Base-by-base conservation (phyloP, 2,113 vertebrate genomes). In the Thalassoma bifasciatum region DNA sequence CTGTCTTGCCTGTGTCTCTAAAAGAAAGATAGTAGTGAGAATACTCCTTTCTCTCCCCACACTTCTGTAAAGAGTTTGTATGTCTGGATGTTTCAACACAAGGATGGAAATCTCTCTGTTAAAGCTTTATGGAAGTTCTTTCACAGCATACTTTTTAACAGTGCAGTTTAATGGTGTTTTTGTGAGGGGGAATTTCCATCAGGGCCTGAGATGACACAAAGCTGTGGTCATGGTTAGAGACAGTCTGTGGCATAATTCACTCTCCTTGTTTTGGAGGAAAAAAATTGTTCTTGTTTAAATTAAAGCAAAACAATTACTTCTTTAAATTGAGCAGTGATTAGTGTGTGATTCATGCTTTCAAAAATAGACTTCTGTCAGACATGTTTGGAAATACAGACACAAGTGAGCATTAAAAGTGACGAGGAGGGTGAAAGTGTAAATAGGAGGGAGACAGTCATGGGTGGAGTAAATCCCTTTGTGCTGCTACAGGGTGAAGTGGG, bases 131-230 rank as follows among this genome's bases (percentile, higher is more conserved):
- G 86, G 71, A 75, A 66, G 53, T 2, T 79, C 1, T 83, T 83
- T 88, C 56, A 81, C 22, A 63, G 60, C 65, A 66, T 42, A 47
- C 24, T 72, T 84, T 88, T 87, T 83, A 83, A 87, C 52, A 23
- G 71, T 57, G 66, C 52, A 61, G 79, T 86, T 78, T 81, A 85
- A 85, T 44, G 9, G 63, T 72, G 75, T 72, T 88, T 86, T 86
- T 85, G 77, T 79, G 77, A 87, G 59, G 63, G 79, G 82, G 61
- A 86, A 72, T 89, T 91, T 91, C 87, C 91, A 92, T 82, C 83
- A 83, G 68, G 81, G 72, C 67, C 63, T 75, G 51, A 84, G 73
- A 81, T 56, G 82, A 83, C 81, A 79, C 67, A 58, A 44, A 51
- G 37, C 66, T 85, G 83, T 81, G 84, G 83, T 87, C 77, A 66